Evolutionary conservation across 2,888 invertebrate genomes (phyloP), one percentile per base, ranked within the genome.

Genomic region (Oxytorus armatus): DNA sequence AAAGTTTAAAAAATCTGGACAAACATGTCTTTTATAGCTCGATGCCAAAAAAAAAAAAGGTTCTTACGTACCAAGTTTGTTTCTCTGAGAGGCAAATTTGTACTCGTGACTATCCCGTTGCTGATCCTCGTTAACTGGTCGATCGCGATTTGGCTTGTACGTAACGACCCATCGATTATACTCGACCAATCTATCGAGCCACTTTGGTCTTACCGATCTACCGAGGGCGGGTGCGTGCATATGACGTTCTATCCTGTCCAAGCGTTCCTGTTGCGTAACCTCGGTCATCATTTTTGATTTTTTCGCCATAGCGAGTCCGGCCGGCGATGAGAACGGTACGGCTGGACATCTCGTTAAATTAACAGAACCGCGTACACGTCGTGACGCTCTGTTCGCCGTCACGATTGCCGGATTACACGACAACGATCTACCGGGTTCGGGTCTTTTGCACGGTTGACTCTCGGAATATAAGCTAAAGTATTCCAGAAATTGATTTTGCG

Each of bases 281-380:
- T 91, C 89, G 3, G 90, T 90, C 86, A 92, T 90, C 70, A 92
- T 83, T 86, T 93, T 93, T n/a, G 93, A 92, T 51, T 92, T 92
- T 83, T 92, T 93, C 14, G 92, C 89, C 72, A 94, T 86, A 51
- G 92, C 87, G 59, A 93, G 90, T 3, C 93, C 93, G 33, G 93
- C 93, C 11, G 93, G 93, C 36, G 93, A 93, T 10, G 93, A 93
- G 70, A 94, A 91, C 1, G 93, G 93, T 79, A 93, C 93, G 55
- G 92, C 90, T 11, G 93, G 91, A 83, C 92, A 93, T 74, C 93
- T 90, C 23, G 92, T 90, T 11, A 93, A 89, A 33, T 92, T 92
- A 7, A 92, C 90, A 10, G 88, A 79, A 16, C 92, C 90, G 53
- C 93, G 92, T 83, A 92, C 92, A 53, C 93, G 91, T 42, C 92